Evolutionary conservation across 2,113 vertebrate genomes (phyloP), one percentile per base, ranked within the genome.

Genomic region (Phoenicopterus ruber): DNA sequence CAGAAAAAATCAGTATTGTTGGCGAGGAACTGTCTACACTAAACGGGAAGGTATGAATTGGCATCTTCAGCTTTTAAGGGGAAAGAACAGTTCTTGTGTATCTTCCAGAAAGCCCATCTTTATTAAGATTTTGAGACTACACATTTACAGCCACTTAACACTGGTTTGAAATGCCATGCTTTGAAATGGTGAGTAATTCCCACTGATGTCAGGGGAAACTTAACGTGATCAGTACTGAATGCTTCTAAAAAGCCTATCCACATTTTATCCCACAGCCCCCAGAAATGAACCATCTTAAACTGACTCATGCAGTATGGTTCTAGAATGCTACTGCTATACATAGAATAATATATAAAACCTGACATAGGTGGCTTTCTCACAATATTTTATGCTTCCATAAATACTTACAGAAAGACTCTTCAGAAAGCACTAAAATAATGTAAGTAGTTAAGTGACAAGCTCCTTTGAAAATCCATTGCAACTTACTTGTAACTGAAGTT

Each of bases 11-110:
- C 65, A 97, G 95, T 97, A 98, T 99, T 95, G 98, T 98, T 34
- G 98, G 98, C 7, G 98, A 99, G 67, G 98, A 99, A 55, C 95
- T 99, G 76, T 98, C 98, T 71, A 86, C 59, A 31, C 97, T 99
- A 52, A 94, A 96, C 36, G 98, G 98, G 72, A 99, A 99, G 98
- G 98, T 99, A 78, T 69, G 97, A 92, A 83, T 22, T 31, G 32
- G 19, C 31, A 83, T 58, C 44, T 93, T 86, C 21, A 32, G 16
- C 32, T 93, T 91, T 81, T 79, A 46, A 50, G 15, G 22, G 18
- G 10, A 76, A 95, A 70, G 18, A 78, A 32, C 5, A 55, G 24
- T 70, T 94, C 29, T 38, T 70, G 20, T 42, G 11, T 73, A 32
- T 47, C 54, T 87, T 88, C n/a, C 38, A 83, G 50, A 18, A 90